Evolutionary conservation across 2,113 vertebrate genomes (phyloP).

Genomic region (Tretioscincus oriximinensis): DNA sequence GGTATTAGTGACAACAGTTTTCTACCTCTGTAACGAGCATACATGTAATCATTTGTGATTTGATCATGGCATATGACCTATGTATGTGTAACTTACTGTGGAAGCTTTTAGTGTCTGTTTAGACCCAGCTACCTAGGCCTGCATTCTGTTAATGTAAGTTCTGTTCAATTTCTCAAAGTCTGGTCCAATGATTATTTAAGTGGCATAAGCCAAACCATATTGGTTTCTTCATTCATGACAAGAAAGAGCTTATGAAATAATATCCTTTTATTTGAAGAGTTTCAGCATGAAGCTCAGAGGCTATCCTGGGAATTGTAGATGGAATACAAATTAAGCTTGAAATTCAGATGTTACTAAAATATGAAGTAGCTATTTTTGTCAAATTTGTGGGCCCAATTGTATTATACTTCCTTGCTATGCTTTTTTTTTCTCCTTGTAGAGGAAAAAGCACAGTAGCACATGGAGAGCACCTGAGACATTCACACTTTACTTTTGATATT

Average conservation of each 20-base stretch:
- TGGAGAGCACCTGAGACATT: too few relatives aligned
- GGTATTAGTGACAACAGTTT: conserved; percentile 27
- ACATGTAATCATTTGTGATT: not conserved
- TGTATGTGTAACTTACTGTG: not conserved
- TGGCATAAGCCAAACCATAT: not conserved
- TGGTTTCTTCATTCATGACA: not conserved
- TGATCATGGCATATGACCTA: not conserved
- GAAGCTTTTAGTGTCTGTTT: not conserved
- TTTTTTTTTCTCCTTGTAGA: too few relatives aligned
- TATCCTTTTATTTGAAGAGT: not conserved
- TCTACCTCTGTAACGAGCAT: not conserved
- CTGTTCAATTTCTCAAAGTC: not conserved
- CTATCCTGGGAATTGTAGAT: not conserved
- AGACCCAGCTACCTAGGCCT: not conserved
- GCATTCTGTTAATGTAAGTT: not conserved
- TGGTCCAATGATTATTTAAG: not conserved
- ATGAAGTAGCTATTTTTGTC: not conserved
- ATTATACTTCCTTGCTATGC: too few relatives aligned
- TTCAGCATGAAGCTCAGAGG: not conserved
- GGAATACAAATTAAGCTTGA: not conserved
- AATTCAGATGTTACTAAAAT: not conserved
- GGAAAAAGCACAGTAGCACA: too few relatives aligned
- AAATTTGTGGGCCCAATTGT: too few relatives aligned
- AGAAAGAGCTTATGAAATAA: not conserved
- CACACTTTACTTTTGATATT: too few relatives aligned